Base-by-base conservation (phyloP, 1,140 invertebrate species). In the Samia ricini region DNA sequence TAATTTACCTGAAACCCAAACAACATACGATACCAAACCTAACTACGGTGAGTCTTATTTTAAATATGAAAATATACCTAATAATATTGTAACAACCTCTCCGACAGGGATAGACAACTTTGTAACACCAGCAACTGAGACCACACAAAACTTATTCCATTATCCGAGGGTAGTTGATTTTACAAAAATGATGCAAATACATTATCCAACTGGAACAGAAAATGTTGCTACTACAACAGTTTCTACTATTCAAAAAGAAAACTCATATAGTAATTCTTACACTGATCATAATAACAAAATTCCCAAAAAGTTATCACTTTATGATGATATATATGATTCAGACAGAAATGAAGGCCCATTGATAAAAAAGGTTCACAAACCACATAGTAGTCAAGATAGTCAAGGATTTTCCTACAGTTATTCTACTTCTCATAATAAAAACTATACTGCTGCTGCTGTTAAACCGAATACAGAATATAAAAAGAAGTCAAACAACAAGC, bases 151-250 rank as follows among this genome's bases (percentile, higher is more conserved):
- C 68, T 51, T 64, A 20, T 60, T 80, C 18, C 85, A 84, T 59
- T 87, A 81, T 76, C 81, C 76, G 12, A 85, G 68, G 74, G 78
- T 88, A 4, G 63, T 87, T 29, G 87, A 89, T 70, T 89, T 88
- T 64, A 88, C 84, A 2, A 81, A 78, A 49, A 51, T 75, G 33
- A 82, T 12, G 33, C 33, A 83, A 55, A 72, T 74, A 57, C 75
- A 72, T 59, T 81, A 83, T 71, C 79, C 73, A 2, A 75, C 69
- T 49, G 78, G 76, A 62, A 56, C 82, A 15, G 77, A 85, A 29
- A 76, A 82, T 80, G 60, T 78, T 71, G 62, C 60, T 66, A 56
- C 66, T 66, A 56, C 51, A 56, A 61, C 55, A 19, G 18, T 57
- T 36, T 57, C 26, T 49, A 60, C 20, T 59, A 60, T 22, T n/a